Evolutionary conservation across 2,888 invertebrate species (phyloP).

Genomic region (Microdon myrmicae): DNA sequence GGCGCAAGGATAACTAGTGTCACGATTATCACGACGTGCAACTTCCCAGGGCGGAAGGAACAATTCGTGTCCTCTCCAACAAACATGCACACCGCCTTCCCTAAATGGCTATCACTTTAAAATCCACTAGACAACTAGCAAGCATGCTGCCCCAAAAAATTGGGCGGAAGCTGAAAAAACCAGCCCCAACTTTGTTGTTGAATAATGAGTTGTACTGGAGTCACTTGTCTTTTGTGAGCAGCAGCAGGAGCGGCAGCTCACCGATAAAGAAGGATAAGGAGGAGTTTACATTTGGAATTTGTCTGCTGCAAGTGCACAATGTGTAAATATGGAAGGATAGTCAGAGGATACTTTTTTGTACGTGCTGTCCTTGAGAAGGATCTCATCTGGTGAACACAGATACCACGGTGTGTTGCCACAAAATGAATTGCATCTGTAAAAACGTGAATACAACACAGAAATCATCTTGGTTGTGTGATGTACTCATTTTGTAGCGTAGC

Average conservation of each 20-base stretch:
- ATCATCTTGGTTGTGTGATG: conserved; percentile 37
- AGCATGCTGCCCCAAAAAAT: conserved; percentile 33
- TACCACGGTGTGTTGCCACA: conserved; percentile 26
- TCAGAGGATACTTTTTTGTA: conserved; percentile 9
- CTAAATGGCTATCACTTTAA: conserved; percentile 28
- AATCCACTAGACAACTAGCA: conserved; percentile 43
- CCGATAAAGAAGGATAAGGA: conserved; percentile 6
- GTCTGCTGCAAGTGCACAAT: conserved; percentile 45
- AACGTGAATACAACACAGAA: conserved; percentile 41
- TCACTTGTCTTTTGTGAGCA: conserved; percentile 37
- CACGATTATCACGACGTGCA: conserved; percentile 48
- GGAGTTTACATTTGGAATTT: conserved; percentile 27
- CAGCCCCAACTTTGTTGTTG: conserved; percentile 34
- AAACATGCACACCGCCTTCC: conserved; percentile 10
- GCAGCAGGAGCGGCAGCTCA: conserved; percentile 1
- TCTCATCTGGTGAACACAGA: conserved; percentile 22
- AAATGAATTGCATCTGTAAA: conserved; percentile 47
- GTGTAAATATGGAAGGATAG: conserved; percentile 42
- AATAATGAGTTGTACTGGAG: conserved; percentile 49
- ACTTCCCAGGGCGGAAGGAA: conserved; percentile 21
- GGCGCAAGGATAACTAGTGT: conserved; percentile 45
- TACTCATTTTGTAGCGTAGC: conserved; percentile 17
- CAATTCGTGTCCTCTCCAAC: conserved; percentile 21
- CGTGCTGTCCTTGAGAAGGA: conserved; percentile 14
- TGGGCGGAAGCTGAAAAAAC: too few species aligned